A percentile compares a stretch with the other conserved stretches of the same genome.
phyloP scores from a whole-genome alignment of 2,113 vertebrate species.

The Melanerpes aurifrons region DNA sequence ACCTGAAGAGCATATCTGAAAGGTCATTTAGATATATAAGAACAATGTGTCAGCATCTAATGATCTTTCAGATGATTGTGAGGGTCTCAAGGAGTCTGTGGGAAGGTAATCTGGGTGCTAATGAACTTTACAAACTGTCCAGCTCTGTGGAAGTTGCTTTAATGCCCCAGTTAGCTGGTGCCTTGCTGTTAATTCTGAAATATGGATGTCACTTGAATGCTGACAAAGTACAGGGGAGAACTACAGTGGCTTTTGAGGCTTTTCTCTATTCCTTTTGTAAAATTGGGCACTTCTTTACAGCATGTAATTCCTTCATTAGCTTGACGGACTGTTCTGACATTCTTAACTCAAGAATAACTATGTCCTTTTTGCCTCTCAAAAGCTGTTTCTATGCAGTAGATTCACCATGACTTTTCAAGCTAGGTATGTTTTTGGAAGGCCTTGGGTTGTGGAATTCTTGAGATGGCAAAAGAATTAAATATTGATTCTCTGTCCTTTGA shows the following conservation, averaged over 20 bases:
- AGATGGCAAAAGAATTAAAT: not conserved
- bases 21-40: conserved; percentile 48
- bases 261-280: not conserved
- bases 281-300: not conserved
- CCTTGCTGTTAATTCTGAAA: not conserved
- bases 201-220: not conserved
- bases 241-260: not conserved
- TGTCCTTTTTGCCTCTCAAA: conserved; percentile 35
- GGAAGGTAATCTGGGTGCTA: conserved; percentile 28
- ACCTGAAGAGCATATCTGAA: conserved; percentile 29
- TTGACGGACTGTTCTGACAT: conserved; percentile 38
- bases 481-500: not conserved
- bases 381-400: not conserved
- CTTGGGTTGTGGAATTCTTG: not conserved
- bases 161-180: not conserved
- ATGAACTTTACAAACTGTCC: conserved; percentile 62
- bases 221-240: conserved; percentile 3
- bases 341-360: conserved; percentile 2
- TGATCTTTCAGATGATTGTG: conserved; percentile 39
- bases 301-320: conserved; percentile 24
- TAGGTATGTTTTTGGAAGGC: not conserved
- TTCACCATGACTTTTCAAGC: conserved; percentile 1
- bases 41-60: conserved; percentile 27
- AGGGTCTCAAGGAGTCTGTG: not conserved
- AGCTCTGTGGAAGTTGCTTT: not conserved